Conservation (phyloP, 2,888 invertebrate genomes). For the Leistus spinibarbis region DNA sequence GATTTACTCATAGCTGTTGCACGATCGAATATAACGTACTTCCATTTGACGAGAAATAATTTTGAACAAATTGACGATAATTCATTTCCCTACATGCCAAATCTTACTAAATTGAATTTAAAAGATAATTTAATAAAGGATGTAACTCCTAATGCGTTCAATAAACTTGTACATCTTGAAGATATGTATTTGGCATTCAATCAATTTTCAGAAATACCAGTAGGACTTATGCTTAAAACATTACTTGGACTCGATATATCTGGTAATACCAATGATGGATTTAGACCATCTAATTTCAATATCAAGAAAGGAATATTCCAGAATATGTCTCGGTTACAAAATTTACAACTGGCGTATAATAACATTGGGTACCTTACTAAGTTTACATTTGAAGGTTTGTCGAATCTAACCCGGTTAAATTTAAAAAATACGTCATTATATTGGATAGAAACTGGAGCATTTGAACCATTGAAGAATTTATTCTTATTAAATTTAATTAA, state of each 20-base stretch:
- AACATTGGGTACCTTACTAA: slow-evolving; percentile 60
- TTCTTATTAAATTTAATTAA: slow-evolving; percentile 62
- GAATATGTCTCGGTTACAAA: slow-evolving; percentile 58
- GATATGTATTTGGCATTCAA: slow-evolving; percentile 62
- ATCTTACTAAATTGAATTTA: slow-evolving; percentile 63
- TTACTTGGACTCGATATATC: slow-evolving; percentile 62
- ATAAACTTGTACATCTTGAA: slow-evolving; percentile 61
- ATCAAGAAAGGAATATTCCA: slow-evolving; percentile 60
- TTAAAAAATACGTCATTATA: slow-evolving; percentile 63
- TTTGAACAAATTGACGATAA: slow-evolving; percentile 61
- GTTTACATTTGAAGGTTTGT: slow-evolving; percentile 61
- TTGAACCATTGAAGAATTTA: slow-evolving; percentile 57
- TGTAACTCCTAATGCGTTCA: slow-evolving; percentile 60
- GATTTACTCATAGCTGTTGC: slow-evolving; percentile 60
- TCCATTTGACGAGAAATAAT: slow-evolving; percentile 62
- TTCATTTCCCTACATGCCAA: slow-evolving; percentile 63
- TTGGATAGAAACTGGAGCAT: slow-evolving; percentile 59
- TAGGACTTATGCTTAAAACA: slow-evolving; percentile 59
- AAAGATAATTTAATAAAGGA: slow-evolving; percentile 59
- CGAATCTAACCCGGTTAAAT: slow-evolving; percentile 59
- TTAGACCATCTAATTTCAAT: slow-evolving; percentile 60
- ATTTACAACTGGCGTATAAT: slow-evolving; percentile 63
- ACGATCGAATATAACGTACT: slow-evolving; percentile 58
- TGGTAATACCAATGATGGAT: slow-evolving; percentile 58
- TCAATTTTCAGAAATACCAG: slow-evolving; percentile 61